Percentiles rank a stretch among this genome's conserved stretches.
phyloP scores from a whole-genome alignment of 2,113 vertebrate genomes.

The Pelusios castaneus region DNA sequence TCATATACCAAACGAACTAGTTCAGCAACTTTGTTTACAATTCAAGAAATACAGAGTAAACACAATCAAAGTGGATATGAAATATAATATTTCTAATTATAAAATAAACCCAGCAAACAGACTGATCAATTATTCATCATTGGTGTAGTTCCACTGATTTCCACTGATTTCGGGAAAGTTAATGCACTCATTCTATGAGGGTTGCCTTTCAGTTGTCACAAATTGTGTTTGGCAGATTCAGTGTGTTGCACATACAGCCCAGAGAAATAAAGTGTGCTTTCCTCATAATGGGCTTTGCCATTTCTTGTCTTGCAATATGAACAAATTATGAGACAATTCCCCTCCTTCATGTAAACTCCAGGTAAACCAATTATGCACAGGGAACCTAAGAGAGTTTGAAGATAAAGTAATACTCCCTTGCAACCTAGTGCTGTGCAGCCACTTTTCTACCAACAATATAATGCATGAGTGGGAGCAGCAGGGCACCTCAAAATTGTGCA shows the following conservation, averaged over 20 bases:
- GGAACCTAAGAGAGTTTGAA: too few species aligned
- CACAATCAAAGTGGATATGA: neutral
- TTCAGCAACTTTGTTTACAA: neutral
- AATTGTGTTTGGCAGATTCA: neutral
- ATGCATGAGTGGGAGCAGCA: neutral
- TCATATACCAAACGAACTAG: neutral
- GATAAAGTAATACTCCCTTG: neutral
- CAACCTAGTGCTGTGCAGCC: neutral
- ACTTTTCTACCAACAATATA: neutral
- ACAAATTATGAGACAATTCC: neutral
- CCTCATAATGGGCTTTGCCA: neutral
- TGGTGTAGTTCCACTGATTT: neutral
- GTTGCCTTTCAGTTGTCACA: neutral
- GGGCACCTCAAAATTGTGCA: neutral
- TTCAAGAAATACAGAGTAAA: neutral
- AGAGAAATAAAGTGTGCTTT: neutral
- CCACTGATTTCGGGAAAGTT: neutral
- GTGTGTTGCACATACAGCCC: neutral
- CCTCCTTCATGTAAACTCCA: neutral
- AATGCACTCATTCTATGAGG: neutral
- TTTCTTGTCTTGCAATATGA: neutral
- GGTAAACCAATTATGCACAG: neutral
- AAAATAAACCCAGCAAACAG: neutral
- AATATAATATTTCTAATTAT: too few species aligned
- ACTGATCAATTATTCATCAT: neutral